Evolutionary conservation across 2,113 vertebrate genomes (phyloP), one percentile per base, ranked within the genome.

Genomic region (Agapornis roseicollis): DNA sequence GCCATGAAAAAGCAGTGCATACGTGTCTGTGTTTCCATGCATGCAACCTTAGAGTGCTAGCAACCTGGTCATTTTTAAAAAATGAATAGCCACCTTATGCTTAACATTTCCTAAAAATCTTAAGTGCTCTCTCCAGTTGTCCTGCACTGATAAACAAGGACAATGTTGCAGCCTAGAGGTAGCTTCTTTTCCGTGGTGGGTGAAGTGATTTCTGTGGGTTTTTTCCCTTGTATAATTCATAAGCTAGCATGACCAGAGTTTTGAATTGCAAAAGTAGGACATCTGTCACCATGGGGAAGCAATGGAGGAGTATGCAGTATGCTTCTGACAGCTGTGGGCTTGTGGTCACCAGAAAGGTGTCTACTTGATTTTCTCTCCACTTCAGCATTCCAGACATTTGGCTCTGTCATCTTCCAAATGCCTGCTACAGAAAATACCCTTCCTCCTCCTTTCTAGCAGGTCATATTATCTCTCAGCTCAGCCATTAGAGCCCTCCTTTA

Each of bases 211-310:
- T 88, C 86, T 65, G 80, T 86, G 68, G 56, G 9, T 7, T 29
- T 95, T 92, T 86, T 93, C 13, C 69, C 47, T 84, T 96, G 94
- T 96, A 96, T 97, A 96, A 97, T 96, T 96, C 94, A 96, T 95
- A 96, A 96, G 83, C 86, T 92, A 93, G 85, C 88, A 90, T 17
- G 88, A 72, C 88, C 92, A 94, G 77, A 92, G 83, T 92, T 94
- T 56, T 92, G 70, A 93, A 89, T 89, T 76, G 88, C 70, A 86
- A 86, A 97, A 97, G 93, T 96, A 97, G 96, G 96, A 90, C 96
- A 96, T 93, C 92, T 97, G 94, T 97, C 96, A 96, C 93, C 93
- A 94, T 82, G 80, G 93, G 94, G 92, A 96, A 96, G 88, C 88
- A 63, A 29, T 35, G 72, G 93, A 82, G 80, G 80, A 88, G 65